Conservation (phyloP, 2,113 vertebrate genomes). For the Upupa epops region DNA sequence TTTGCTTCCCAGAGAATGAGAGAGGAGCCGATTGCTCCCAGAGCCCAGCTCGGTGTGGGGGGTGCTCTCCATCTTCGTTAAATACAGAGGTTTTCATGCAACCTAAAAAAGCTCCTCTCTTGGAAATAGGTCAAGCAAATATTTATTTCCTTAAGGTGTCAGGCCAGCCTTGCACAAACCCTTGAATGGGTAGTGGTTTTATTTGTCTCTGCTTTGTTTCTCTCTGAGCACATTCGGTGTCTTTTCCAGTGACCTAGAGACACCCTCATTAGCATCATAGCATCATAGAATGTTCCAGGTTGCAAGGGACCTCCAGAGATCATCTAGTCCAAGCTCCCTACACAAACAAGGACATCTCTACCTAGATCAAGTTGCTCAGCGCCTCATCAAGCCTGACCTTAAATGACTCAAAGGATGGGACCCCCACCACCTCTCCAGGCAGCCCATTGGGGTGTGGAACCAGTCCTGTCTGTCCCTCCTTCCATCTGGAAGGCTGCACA, state of each 20-base stretch:
- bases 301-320: no score
- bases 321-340: no score
- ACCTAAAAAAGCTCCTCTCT: background rate
- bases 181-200: background rate
- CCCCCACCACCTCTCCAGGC: no score
- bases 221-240: background rate
- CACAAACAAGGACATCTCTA: no score
- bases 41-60: rapidly evolving
- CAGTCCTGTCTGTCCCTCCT: background rate
- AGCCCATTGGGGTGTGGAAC: no score
- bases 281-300: no score
- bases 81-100: constrained; percentile 18
- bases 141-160: constrained; percentile 32
- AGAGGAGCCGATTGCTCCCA: background rate
- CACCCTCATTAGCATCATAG: background rate
- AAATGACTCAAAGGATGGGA: no score
- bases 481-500: background rate
- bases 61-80: background rate
- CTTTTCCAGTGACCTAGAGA: background rate
- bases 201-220: background rate
- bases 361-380: no score
- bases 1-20: background rate
- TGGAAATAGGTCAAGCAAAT: constrained; percentile 26
- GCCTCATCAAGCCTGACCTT: no score
- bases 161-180: background rate